Percentiles rank a stretch among this genome's conserved stretches.
Conservation (phyloP, 2,888 invertebrate species). For the Linhomoeus sp. region DNA sequence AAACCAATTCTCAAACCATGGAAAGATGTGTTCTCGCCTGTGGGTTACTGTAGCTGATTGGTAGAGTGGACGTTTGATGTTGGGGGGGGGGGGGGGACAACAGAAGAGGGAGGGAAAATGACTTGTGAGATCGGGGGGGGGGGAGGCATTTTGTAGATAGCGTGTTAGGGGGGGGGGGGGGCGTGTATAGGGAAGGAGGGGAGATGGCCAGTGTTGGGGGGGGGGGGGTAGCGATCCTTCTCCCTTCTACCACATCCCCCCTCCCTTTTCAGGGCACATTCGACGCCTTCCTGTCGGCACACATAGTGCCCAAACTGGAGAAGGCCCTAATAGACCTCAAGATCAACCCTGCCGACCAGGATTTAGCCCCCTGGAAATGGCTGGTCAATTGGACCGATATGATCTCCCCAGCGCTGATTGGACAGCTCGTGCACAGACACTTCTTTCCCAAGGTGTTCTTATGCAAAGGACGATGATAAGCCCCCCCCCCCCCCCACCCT, state of each 20-base stretch:
- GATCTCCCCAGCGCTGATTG: constrained; percentile 71
- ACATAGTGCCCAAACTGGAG: constrained; percentile 72
- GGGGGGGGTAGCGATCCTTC: too few species aligned
- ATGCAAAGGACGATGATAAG: too few species aligned
- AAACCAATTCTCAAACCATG: constrained; percentile 75
- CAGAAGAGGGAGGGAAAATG: too few species aligned
- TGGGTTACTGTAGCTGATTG: constrained; percentile 12
- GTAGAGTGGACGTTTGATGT: too few species aligned
- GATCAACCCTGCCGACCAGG: constrained; percentile 8
- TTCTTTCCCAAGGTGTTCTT: constrained; percentile 56
- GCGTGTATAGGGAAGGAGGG: background rate
- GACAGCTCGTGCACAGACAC: constrained; percentile 58
- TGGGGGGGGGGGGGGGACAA: too few species aligned
- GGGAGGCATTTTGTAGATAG: too few species aligned
- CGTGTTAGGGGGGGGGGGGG: too few species aligned
- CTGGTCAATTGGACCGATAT: constrained; percentile 29
- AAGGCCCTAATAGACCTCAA: constrained; percentile 10
- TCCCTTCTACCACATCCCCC: too few species aligned
- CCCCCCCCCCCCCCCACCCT: too few species aligned
- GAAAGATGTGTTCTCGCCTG: constrained; percentile 51
- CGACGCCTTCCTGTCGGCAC: constrained; percentile 58
- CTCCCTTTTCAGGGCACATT: constrained; percentile 38
- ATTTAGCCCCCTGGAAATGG: constrained; percentile 11
- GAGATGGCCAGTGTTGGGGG: background rate
- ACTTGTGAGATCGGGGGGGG: too few species aligned